Conservation (phyloP, 2,888 invertebrate genomes). For the Penaeus monodon region DNA sequence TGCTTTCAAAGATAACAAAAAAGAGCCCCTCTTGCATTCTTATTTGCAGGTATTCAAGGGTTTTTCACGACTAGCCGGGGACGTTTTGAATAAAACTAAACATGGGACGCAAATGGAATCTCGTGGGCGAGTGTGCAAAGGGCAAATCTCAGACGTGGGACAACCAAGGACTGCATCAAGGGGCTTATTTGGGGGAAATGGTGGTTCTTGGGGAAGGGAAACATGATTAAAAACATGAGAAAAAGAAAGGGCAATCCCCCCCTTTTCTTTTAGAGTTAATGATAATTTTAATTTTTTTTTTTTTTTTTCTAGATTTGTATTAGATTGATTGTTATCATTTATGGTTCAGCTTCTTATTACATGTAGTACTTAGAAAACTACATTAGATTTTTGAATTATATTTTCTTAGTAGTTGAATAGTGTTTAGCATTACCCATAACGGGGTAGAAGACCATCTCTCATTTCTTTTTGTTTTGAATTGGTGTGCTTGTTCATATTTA, state of each 20-base stretch:
- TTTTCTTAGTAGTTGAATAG: no score
- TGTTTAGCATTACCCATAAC: no score
- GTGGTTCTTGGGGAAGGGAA: slow-evolving; percentile 30
- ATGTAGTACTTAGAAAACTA: no score
- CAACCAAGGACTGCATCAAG: slow-evolving; percentile 69
- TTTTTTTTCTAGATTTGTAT: no score
- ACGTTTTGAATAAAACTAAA: slow-evolving; percentile 74
- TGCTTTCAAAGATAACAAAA: no score
- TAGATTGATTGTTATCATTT: no score
- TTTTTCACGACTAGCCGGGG: slow-evolving; percentile 75
- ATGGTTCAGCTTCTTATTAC: no score
- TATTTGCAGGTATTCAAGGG: slow-evolving; percentile 73
- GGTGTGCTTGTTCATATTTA: no score
- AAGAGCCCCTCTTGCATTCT: neutral
- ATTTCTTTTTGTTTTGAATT: no score
- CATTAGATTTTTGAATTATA: no score
- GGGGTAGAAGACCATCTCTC: no score
- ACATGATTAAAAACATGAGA: neutral
- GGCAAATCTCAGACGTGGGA: slow-evolving; percentile 74
- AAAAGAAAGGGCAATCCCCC: neutral
- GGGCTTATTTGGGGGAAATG: slow-evolving; percentile 72
- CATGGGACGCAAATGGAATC: slow-evolving; percentile 75
- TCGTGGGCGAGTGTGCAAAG: slow-evolving; percentile 72
- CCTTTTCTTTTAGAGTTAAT: neutral
- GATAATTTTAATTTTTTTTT: no score